Conservation (phyloP, 1,140 invertebrate species). For the Philopotamus ludificatus region DNA sequence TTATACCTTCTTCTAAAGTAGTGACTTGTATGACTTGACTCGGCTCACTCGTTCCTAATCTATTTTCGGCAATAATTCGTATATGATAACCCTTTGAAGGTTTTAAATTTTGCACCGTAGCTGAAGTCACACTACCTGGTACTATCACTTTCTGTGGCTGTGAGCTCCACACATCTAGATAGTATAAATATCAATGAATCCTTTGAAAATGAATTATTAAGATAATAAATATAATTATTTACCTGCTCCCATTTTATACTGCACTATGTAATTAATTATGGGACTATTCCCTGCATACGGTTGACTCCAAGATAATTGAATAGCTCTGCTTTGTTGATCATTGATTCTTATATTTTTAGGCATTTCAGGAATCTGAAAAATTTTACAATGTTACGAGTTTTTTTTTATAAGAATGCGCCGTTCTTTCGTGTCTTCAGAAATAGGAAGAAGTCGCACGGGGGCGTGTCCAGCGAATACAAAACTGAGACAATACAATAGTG, state of each 20-base stretch:
- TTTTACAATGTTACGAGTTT: too few relatives aligned
- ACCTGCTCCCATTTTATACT: conserved; percentile 83
- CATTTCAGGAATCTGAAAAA: conserved; percentile 85
- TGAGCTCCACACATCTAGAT: conserved; percentile 68
- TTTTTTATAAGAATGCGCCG: too few relatives aligned
- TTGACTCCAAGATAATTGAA: conserved; percentile 82
- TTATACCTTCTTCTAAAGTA: conserved; percentile 77
- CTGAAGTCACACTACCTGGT: conserved; percentile 73
- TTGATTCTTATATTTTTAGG: conserved; percentile 82
- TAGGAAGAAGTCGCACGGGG: too few relatives aligned
- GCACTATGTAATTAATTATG: conserved; percentile 82
- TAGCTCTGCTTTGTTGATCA: conserved; percentile 73
- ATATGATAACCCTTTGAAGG: conserved; percentile 90
- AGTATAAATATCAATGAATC: not conserved
- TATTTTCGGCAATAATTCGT: conserved; percentile 84
- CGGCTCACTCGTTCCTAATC: conserved; percentile 81
- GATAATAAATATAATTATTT: conserved; percentile 41
- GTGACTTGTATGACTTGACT: conserved; percentile 79
- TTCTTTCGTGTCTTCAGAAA: too few relatives aligned
- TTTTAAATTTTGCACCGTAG: conserved; percentile 75
- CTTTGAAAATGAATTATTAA: not conserved
- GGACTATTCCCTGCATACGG: conserved; percentile 86
- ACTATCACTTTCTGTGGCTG: conserved; percentile 78
- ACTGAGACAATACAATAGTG: too few relatives aligned
- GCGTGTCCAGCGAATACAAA: too few relatives aligned